Conservation (phyloP, 1,140 invertebrate genomes). For the Caenorhabditis elegans region WBcel235 BX284603.4:9450001-9450500, state of each 20-base stretch:
- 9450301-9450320: conserved; percentile 26
- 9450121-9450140: too few species aligned
- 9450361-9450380: neutral
- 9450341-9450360: neutral
- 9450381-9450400: conserved; percentile 13
- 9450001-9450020: neutral
- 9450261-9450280: neutral
- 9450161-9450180: too few species aligned
- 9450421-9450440: too few species aligned
- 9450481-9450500: too few species aligned
- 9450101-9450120: neutral
- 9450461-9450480: too few species aligned
- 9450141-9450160: too few species aligned
- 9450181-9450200: too few species aligned
- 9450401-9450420: too few species aligned
- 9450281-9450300: neutral
- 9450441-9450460: too few species aligned
- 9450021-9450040: neutral
- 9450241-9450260: too few species aligned
- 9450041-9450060: conserved; percentile 18
- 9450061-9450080: neutral
- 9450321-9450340: conserved; percentile 21
- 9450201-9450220: conserved; percentile 4
- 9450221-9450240: too few species aligned
- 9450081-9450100: neutral